These are phyloP conservation scores for Leucania comma DNA, from an alignment of 2,888 invertebrate species.

Conservation along the genomic window DNA sequence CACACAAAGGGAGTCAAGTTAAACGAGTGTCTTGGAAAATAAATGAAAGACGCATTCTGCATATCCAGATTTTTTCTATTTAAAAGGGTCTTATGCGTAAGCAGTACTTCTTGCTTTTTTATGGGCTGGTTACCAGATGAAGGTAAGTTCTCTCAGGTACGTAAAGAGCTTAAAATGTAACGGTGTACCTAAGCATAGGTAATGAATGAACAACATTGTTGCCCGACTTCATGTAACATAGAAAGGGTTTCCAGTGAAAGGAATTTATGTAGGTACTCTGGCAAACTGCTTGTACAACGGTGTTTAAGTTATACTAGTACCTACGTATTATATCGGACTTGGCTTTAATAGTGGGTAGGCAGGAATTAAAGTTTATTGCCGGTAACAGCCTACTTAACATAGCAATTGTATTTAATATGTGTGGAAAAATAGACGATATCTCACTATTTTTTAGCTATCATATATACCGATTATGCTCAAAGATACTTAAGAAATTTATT, in stretches of 20 bases:
- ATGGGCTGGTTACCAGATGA: conserved; percentile 49
- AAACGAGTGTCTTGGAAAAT: conserved; percentile 19
- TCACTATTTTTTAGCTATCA: background rate
- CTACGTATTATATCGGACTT: conserved; percentile 43
- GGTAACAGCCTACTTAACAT: conserved; percentile 18
- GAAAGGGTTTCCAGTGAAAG: conserved; percentile 70
- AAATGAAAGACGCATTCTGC: conserved; percentile 41
- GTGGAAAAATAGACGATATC: conserved; percentile 17
- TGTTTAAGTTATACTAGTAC: conserved; percentile 59
- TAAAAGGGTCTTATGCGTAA: conserved; percentile 42
- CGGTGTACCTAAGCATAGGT: conserved; percentile 62
- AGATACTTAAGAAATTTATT: background rate
- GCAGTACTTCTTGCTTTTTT: conserved; percentile 41
- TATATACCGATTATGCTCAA: background rate
- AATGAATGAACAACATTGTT: conserved; percentile 66
- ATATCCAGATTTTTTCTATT: conserved; percentile 39
- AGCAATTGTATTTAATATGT: conserved; percentile 37
- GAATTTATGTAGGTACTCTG: conserved; percentile 73
- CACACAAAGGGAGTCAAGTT: conserved; percentile 25
- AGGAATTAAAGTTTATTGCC: conserved; percentile 27
- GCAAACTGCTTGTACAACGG: conserved; percentile 55
- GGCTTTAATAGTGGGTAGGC: conserved; percentile 32
- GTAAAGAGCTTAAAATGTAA: conserved; percentile 63
- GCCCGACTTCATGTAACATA: conserved; percentile 59
- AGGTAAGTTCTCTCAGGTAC: conserved; percentile 48